Base-by-base conservation (phyloP, 2,113 vertebrate species). In the Malurus cyaneus region DNA sequence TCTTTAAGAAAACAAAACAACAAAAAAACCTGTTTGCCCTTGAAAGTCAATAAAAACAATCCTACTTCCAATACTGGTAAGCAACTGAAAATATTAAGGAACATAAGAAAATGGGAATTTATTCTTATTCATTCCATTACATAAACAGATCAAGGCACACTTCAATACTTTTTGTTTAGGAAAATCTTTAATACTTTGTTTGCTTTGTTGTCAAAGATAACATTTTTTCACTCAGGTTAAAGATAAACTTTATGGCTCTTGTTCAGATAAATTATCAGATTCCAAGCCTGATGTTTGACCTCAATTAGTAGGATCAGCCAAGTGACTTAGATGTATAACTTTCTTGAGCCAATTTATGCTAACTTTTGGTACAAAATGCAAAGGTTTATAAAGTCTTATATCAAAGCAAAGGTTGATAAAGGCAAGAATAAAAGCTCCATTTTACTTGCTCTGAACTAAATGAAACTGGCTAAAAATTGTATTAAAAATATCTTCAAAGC, bases 121-220 rank as follows among this genome's bases (percentile, higher is more conserved):
- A 5, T 17, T 82, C 8, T 28, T 65, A 70, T 50, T n/a, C 12
- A 41, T 70, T 86, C 6, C 4, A n/a, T 70, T 83, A 67, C 4
- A 86, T 56, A 53, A 91, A 85, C 41, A 85, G 50, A 89, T 59
- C 29, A 76, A 86, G 34, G 24, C 41, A 54, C 17, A 53, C 56
- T 88, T 88, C 31, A 56, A 23, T n/a, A 49, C 8, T 52, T 91
- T 73, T 77, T 73, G 24, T 80, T 88, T 77, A 70, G 11, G 18
- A 74, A 94, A 95, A 60, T 24, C 42, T 62, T 85, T 61, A 85
- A 57, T 79, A 72, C 12, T 59, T 91, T 39, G 14, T 65, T 95
- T 76, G 46, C 8, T 77, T 80, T 94, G 44, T n/a, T 86, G 62
- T 88, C 64, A 93, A 62, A 94, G 74, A 86, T 59, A 94, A 91